These are phyloP conservation scores for Hemitrygon akajei DNA, from an alignment of 2,797 vertebrate genomes.

Conservation along the genomic window DNA sequence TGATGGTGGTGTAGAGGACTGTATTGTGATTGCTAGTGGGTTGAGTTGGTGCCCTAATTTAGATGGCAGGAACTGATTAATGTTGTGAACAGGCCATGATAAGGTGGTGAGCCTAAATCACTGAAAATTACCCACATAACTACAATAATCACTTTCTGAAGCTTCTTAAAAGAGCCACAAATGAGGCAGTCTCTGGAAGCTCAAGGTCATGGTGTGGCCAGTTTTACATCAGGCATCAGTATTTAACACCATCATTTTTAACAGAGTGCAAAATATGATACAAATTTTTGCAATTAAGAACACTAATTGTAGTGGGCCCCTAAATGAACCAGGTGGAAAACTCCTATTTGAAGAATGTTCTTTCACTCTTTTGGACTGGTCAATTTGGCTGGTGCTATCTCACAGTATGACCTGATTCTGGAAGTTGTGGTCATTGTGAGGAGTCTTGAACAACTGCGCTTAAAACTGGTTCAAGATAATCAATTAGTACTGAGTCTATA, in stretches of 20 bases:
- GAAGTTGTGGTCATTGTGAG: background rate
- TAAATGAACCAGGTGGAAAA: background rate
- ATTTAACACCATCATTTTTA: background rate
- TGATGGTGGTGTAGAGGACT: too few relatives aligned
- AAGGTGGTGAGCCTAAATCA: background rate
- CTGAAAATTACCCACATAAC: background rate
- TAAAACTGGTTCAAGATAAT: background rate
- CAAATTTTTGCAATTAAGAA: too few relatives aligned
- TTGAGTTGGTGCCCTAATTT: too few relatives aligned
- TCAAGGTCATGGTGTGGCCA: background rate
- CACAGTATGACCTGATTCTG: background rate
- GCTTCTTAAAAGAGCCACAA: background rate
- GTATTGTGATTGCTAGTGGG: too few relatives aligned
- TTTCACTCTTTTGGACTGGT: background rate
- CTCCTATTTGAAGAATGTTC: background rate
- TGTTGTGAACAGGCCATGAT: too few relatives aligned
- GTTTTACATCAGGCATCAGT: background rate
- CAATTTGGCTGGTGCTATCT: background rate
- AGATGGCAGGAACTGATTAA: too few relatives aligned
- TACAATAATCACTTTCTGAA: background rate
- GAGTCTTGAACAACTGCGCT: background rate
- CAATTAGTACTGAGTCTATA: background rate
- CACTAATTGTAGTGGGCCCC: background rate
- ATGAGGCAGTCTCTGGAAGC: background rate
- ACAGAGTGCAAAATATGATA: background rate